phyloP scores from a whole-genome alignment of 2,797 vertebrate species.

The Holocentrus rufus region DNA sequence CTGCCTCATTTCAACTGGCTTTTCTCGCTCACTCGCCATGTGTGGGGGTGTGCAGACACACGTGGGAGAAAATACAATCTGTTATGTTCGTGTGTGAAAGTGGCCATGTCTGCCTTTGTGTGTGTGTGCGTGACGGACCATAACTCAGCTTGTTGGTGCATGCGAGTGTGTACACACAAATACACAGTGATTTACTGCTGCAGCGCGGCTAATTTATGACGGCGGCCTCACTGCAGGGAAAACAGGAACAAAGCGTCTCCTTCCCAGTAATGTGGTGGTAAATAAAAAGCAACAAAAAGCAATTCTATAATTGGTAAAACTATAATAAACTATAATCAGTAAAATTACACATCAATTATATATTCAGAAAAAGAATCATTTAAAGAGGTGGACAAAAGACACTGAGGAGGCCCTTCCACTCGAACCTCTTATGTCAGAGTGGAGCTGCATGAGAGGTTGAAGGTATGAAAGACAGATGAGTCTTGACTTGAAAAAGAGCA shows the following conservation, averaged over 20 bases:
- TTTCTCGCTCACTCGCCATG: slow-evolving; percentile 42
- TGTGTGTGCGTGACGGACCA: not conserved
- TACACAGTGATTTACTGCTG: slow-evolving; percentile 13
- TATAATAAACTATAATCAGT: too few species aligned
- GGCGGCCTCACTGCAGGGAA: not conserved
- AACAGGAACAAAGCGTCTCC: not conserved
- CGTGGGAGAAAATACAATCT: slow-evolving; percentile 28
- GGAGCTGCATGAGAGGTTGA: too few species aligned
- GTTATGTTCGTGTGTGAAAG: slow-evolving; percentile 43
- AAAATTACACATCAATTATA: too few species aligned
- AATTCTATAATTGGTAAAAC: too few species aligned
- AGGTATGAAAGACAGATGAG: too few species aligned
- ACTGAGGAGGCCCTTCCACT: too few species aligned
- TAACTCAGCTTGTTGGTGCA: slow-evolving; percentile 17
- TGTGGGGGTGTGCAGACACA: slow-evolving; percentile 18
- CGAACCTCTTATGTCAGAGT: too few species aligned
- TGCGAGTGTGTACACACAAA: not conserved
- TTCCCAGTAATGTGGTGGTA: not conserved
- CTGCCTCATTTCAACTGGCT: slow-evolving; percentile 43
- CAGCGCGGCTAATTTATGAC: not conserved
- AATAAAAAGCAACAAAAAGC: not conserved
- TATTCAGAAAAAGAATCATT: too few species aligned
- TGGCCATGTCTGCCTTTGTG: slow-evolving; percentile 19
- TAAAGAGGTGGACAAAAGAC: too few species aligned
- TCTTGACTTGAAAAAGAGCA: slow-evolving; percentile 11